Evolutionary conservation across 2,797 vertebrate species (phyloP), one percentile per base, ranked within the genome.

Genomic region (Tadarida brasiliensis): DNA sequence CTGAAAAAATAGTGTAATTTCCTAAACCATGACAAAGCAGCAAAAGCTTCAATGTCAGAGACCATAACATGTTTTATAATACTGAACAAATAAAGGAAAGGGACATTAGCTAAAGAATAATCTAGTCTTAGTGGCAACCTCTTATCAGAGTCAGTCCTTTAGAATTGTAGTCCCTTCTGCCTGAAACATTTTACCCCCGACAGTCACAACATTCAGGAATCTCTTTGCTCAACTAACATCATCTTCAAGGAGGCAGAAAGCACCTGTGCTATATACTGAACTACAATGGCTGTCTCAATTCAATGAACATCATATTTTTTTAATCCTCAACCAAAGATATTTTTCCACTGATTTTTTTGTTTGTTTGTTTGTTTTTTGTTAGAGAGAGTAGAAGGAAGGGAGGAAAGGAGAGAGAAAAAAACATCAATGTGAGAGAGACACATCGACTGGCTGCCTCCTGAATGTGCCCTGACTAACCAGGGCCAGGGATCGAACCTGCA

Each of bases 1-100:
- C 30, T 77, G 33, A 90, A 86, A 59, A 92, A 92, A 92, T 3
- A 83, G 17, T n/a, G 9, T 33, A 87, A 87, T 49, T 71, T 77
- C 47, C 54, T 90, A 83, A 83, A 82, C 35, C 39, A 57, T 3
- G 57, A 17, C 7, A 26, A 90, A 81, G 44, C 35, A 84, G 39
- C n/a, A 71, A 73, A 78, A 93, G 33, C 30, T 20, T 17, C 68
- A 51, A 76, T n/a, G 33, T 92, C 85, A 91, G 8, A 54, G 19
- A 67, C 16, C 20, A 63, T 33, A 20, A 61, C 11, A 83, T 68
- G 61, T 63, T 61, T 54, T 81, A 83, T 15, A 91, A 89, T 28
- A 67, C 5, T 35, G 3, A 94, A 85, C 16, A 74, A 49, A 63
- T 35, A 28, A 77, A 30, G 76, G 61, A 61, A 74, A 91, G 7